Conservation (phyloP, 1,140 invertebrate species). For the Drosophila watanabei region DNA sequence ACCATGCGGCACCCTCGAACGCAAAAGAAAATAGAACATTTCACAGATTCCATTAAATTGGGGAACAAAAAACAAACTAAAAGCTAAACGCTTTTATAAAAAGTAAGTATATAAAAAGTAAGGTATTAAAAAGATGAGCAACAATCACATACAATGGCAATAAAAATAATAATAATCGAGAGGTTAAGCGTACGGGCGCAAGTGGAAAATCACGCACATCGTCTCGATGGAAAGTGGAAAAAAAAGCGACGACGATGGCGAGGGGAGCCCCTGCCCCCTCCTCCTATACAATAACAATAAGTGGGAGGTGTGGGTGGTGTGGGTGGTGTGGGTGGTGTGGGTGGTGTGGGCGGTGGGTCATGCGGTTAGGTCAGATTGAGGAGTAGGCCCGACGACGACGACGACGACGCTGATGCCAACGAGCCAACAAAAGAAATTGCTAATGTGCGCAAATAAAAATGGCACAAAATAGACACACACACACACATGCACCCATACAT, state of each 20-base stretch:
- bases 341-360: slow-evolving; percentile 11
- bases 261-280: neutral
- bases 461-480: slow-evolving; percentile 61
- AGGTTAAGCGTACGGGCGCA: slow-evolving; percentile 13
- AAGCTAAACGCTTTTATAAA: slow-evolving; percentile 26
- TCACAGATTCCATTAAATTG: slow-evolving; percentile 66
- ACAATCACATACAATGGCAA: slow-evolving; percentile 62
- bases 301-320: slow-evolving; percentile 14
- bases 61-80: slow-evolving; percentile 44
- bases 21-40: slow-evolving; percentile 41
- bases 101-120: slow-evolving; percentile 40
- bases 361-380: slow-evolving; percentile 44
- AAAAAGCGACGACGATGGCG: neutral
- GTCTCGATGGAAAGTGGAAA: slow-evolving; percentile 33
- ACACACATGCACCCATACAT: slow-evolving; percentile 4
- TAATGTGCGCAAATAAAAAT: slow-evolving; percentile 80
- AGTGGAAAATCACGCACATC: slow-evolving; percentile 68
- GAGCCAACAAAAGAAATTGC: slow-evolving; percentile 77
- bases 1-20: neutral
- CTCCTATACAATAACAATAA: slow-evolving; percentile 17
- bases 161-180: slow-evolving; percentile 61
- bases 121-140: slow-evolving; percentile 54
- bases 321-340: slow-evolving; percentile 10
- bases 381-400: slow-evolving; percentile 17
- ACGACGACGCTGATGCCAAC: slow-evolving; percentile 33